Conservation (phyloP, 2,797 vertebrate genomes). For the Argya squamiceps region DNA sequence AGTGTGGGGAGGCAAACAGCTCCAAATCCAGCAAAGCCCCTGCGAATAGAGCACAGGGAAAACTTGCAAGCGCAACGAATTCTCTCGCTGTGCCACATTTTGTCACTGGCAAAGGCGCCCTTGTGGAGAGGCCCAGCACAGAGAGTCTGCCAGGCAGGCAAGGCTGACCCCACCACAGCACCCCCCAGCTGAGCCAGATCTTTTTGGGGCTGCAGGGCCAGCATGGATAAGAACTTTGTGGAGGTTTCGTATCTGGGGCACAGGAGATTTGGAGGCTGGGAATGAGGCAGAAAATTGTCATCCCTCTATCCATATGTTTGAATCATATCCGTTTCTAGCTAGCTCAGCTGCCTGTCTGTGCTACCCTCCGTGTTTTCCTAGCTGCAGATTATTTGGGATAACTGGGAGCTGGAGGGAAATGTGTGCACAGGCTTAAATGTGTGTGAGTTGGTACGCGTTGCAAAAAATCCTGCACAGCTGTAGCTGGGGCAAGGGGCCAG, state of each 20-base stretch:
- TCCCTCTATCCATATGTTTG: not conserved
- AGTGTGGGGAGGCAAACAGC: not conserved
- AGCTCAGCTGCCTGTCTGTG: not conserved
- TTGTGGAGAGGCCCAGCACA: not conserved
- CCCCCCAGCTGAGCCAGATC: fast-evolving
- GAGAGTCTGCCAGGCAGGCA: not conserved
- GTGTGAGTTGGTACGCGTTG: not conserved
- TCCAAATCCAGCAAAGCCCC: slow-evolving; percentile 56
- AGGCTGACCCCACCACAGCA: not conserved
- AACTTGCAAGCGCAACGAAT: slow-evolving; percentile 44
- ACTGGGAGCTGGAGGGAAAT: slow-evolving; percentile 26
- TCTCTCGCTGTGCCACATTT: slow-evolving; percentile 37
- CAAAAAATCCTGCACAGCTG: slow-evolving; percentile 48
- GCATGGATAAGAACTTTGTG: not conserved
- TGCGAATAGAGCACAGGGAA: not conserved
- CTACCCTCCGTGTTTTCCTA: slow-evolving; percentile 10
- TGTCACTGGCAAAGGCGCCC: slow-evolving; percentile 20
- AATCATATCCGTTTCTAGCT: not conserved
- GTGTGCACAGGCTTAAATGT: not conserved
- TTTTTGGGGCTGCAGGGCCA: not conserved
- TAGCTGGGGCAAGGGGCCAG: slow-evolving; percentile 57
- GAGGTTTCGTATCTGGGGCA: not conserved
- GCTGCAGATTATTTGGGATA: slow-evolving; percentile 41
- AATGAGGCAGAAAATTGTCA: not conserved
- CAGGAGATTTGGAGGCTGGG: not conserved